Evolutionary conservation across 1,140 invertebrate genomes (phyloP), one percentile per base, ranked within the genome.

Genomic region (Hestina assimilis): DNA sequence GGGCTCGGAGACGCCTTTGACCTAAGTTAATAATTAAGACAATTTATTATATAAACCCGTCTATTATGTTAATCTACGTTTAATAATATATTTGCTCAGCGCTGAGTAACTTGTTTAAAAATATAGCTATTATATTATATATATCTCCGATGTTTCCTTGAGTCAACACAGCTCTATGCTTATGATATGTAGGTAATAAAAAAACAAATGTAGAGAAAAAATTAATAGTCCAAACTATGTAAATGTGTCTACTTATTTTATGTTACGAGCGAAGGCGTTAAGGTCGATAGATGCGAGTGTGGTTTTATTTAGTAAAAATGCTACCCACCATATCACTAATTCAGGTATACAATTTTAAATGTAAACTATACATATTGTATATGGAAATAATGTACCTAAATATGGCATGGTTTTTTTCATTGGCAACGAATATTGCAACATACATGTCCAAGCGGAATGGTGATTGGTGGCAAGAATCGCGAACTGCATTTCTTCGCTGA

Each of bases 1-100:
- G n/a, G 17, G 2, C 17, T 20, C 21, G n/a, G n/a, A n/a, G n/a
- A n/a, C n/a, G n/a, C n/a, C n/a, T 40, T 47, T 47, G 43, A 45
- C 31, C 43, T 56, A 47, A 31, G 23, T 9, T 46, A 56, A 55
- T 29, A 21, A 47, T 47, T 28, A 35, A 47, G 15, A 56, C 35
- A 47, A 47, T 47, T 56, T 47, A 41, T 46, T 40, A 46, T 29
- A 45, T 40, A 47, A 46, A 56, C 33, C 31, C 24, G 53, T 56
- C 40, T 21, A 35, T 24, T 47, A 56, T 56, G 53, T 15, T 40
- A 47, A 56, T 56, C 17, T 24, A 17, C 9, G 17, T n/a, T 14
- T 9, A 54, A 38, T 21, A 24, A 23, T 43, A 29, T 38, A 21
- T 56, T 56, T 56, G 53, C 43, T 23, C 38, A 55, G 46, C 17